Conservation (phyloP, 2,888 invertebrate genomes). For the Uloborus plumipes region DNA sequence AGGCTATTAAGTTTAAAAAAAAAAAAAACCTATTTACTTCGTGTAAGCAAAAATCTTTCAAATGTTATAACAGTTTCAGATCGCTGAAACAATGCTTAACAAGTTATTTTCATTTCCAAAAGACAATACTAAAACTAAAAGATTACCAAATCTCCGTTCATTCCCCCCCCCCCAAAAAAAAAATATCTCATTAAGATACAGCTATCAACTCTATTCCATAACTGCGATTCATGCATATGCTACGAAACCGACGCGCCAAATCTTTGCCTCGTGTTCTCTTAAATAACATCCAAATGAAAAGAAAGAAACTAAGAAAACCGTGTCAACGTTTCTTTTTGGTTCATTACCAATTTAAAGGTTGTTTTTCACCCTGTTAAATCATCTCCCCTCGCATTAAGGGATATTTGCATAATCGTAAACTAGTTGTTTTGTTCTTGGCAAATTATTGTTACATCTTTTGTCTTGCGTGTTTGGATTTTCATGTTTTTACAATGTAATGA, state of each 20-base stretch:
- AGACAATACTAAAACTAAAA: too few species aligned
- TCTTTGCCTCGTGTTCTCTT: not conserved
- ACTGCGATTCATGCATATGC: not conserved
- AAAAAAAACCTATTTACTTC: too few species aligned
- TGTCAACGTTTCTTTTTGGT: slow-evolving; percentile 1
- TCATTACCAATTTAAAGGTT: slow-evolving; percentile 34
- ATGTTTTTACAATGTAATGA: too few species aligned
- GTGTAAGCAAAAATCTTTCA: too few species aligned
- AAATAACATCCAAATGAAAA: not conserved
- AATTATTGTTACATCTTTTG: slow-evolving; percentile 1
- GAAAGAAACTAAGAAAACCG: not conserved
- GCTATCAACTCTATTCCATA: not conserved
- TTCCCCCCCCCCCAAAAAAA: too few species aligned
- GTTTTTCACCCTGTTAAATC: slow-evolving; percentile 15
- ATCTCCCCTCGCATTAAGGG: not conserved
- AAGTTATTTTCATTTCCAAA: too few species aligned
- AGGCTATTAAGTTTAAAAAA: too few species aligned
- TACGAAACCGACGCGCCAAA: not conserved
- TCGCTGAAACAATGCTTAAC: too few species aligned
- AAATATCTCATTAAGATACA: too few species aligned
- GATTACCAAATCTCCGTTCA: too few species aligned
- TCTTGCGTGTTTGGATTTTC: too few species aligned
- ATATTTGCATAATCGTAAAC: not conserved
- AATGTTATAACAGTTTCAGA: too few species aligned
- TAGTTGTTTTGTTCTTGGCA: slow-evolving; percentile 18